phyloP scores from a whole-genome alignment of 2,888 invertebrate species.

The Phyllotreta cruciferae region DNA sequence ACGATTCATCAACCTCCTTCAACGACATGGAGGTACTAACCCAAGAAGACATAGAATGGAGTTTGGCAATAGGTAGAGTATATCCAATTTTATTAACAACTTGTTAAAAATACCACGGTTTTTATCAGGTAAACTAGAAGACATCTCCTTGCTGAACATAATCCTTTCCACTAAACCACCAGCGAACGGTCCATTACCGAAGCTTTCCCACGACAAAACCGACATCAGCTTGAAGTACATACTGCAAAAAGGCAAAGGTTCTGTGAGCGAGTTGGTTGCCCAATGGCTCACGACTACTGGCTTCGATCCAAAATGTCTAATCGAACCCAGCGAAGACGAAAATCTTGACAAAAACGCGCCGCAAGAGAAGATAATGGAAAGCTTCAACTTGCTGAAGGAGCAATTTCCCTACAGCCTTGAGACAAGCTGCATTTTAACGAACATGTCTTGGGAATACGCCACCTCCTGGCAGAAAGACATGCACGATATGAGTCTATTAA shows the following conservation, averaged over 20 bases:
- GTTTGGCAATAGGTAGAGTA: conserved; percentile 72
- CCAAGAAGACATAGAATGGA: conserved; percentile 87
- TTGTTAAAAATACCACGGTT: conserved; percentile 15
- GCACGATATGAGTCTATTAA: conserved; percentile 69
- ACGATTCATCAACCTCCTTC: conserved; percentile 47
- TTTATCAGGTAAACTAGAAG: conserved; percentile 81
- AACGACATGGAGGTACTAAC: conserved; percentile 69
- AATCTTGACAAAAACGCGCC: conserved; percentile 1
- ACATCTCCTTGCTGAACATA: conserved; percentile 80
- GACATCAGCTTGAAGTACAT: conserved; percentile 73
- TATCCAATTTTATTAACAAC: background rate
- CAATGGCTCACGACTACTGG: conserved; percentile 84
- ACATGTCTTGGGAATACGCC: conserved; percentile 92
- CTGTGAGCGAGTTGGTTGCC: conserved; percentile 87
- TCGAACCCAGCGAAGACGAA: conserved; percentile 43
- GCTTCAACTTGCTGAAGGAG: conserved; percentile 69
- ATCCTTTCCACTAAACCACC: conserved; percentile 66
- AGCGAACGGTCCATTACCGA: conserved; percentile 60
- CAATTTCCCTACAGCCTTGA: conserved; percentile 89
- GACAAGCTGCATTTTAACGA: conserved; percentile 78
- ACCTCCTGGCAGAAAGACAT: conserved; percentile 85
- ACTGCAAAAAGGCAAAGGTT: conserved; percentile 73
- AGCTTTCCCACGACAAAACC: conserved; percentile 64
- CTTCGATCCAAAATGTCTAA: conserved; percentile 69
- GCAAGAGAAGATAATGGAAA: conserved; percentile 64